Evolutionary conservation across 2,888 invertebrate genomes (phyloP).

Genomic region (Scaptomyza tumidula): DNA sequence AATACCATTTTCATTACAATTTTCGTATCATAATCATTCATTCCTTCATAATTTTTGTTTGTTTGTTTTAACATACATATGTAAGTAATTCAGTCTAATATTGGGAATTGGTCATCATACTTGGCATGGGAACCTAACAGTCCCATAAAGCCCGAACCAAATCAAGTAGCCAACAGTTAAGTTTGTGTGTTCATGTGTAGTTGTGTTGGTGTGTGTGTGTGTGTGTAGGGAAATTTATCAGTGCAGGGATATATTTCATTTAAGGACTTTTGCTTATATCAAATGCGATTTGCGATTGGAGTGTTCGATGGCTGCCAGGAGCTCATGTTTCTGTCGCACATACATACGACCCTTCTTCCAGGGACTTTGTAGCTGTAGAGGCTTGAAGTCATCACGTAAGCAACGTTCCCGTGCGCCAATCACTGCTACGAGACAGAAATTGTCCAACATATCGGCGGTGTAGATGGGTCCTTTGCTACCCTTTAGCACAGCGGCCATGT

Average conservation of each 20-base stretch:
- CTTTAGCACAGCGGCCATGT: slow-evolving; percentile 95
- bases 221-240: slow-evolving; percentile 1
- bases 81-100: slow-evolving; percentile 81
- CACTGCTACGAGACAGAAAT: slow-evolving; percentile 97
- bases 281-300: slow-evolving; percentile 91
- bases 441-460: slow-evolving; percentile 91
- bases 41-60: slow-evolving; percentile 37
- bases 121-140: slow-evolving; percentile 34
- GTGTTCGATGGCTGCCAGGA: slow-evolving; percentile 94
- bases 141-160: slow-evolving; percentile 52
- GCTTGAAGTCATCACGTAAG: slow-evolving; percentile 96
- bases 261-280: slow-evolving; percentile 67
- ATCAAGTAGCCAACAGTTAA: slow-evolving; percentile 35
- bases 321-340: slow-evolving; percentile 95
- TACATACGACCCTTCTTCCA: slow-evolving; percentile 97
- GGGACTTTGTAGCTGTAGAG: slow-evolving; percentile 96
- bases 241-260: not conserved
- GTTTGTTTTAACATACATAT: slow-evolving; percentile 47
- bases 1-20: slow-evolving; percentile 63
- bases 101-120: slow-evolving; percentile 79
- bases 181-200: slow-evolving; percentile 4
- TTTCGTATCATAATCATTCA: slow-evolving; percentile 46
- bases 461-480: slow-evolving; percentile 94
- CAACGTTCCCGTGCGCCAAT: slow-evolving; percentile 97
- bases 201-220: slow-evolving; percentile 15